Base-by-base conservation (phyloP, 1,140 invertebrate species). In the Lepidurus couesii region DNA sequence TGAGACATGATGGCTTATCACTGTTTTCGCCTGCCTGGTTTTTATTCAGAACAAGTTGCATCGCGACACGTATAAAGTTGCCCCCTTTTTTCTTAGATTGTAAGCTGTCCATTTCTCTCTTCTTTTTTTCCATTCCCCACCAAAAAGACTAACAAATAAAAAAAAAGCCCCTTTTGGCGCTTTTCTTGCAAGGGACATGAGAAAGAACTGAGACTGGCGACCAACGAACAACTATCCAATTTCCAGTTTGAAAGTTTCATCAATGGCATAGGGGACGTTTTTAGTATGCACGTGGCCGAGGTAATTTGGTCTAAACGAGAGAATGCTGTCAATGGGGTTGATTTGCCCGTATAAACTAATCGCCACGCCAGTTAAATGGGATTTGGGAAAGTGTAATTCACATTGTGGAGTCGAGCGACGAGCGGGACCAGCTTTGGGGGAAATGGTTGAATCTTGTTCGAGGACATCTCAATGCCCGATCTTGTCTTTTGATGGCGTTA, bases 361-460 rank as follows among this genome's bases (percentile, higher is more conserved):
- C 21, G 8, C 21, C 5, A 21, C 34, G 34, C 3, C 34, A 16
- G 16, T n/a, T 7, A 65, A 65, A 65, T n/a, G 53, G 53, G 53
- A 47, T 21, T 65, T 21, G 16, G 16, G 21, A 65, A 21, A n/a
- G 53, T 21, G 53, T 21, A n/a, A 65, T 16, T 65, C 6, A 65
- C 53, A 21, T 34, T 65, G 53, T 65, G 53, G 21, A 65, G 21
- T 65, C 16, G 53, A 65, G 34, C 53, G 53, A 65, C 53, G 16
- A 65, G 53, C 53, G 13, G 34, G 34, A 34, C 34, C 34, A 65
- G 21, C 53, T 65, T 65, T 65, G 16, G 34, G 26, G 34, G 53
- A 65, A 65, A 65, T 65, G 53, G 53, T 65, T 65, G 21, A 65
- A 65, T 65, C 53, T 65, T 65, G 53, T 65, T 65, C 53, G 53